Evolutionary conservation across 2,797 vertebrate species (phyloP).

Genomic region (Triplophysa yarkandensis): DNA sequence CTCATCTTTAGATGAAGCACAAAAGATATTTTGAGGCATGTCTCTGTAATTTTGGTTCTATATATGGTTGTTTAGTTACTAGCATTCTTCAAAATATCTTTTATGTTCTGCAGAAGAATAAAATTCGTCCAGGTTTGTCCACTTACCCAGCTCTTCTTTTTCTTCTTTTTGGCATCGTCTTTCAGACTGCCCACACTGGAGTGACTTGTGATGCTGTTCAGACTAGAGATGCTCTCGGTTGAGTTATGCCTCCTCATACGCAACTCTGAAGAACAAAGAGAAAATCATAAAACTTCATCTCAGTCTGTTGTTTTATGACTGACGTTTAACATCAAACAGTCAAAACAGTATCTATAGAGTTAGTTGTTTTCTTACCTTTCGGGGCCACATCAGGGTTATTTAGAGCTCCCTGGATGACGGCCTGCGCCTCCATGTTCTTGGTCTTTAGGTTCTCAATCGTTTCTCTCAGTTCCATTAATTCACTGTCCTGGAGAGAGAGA

Average conservation of each 20-base stretch:
- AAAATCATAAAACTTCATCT: not conserved
- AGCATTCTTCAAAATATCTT: no score
- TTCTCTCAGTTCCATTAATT: constrained; percentile 87
- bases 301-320: not conserved
- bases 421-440: constrained; percentile 92
- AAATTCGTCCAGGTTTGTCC: not conserved
- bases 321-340: not conserved
- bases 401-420: constrained; percentile 90
- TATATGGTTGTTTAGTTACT: no score
- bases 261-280: constrained; percentile 73
- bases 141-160: constrained; percentile 96
- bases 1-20: not conserved
- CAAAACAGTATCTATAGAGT: not conserved
- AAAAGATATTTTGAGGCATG: no score
- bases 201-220: constrained; percentile 95
- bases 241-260: constrained; percentile 93
- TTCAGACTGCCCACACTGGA: constrained; percentile 92
- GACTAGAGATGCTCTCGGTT: constrained; percentile 94
- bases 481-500: constrained; percentile 81
- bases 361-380: constrained; percentile 76
- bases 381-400: constrained; percentile 80
- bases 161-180: constrained; percentile 96
- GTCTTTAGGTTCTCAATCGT: constrained; percentile 89
- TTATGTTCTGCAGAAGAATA: no score
- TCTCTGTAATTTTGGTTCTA: no score